Evolutionary conservation across 1,140 invertebrate species (phyloP).

Genomic region (Drosophila sulfurigaster): DNA sequence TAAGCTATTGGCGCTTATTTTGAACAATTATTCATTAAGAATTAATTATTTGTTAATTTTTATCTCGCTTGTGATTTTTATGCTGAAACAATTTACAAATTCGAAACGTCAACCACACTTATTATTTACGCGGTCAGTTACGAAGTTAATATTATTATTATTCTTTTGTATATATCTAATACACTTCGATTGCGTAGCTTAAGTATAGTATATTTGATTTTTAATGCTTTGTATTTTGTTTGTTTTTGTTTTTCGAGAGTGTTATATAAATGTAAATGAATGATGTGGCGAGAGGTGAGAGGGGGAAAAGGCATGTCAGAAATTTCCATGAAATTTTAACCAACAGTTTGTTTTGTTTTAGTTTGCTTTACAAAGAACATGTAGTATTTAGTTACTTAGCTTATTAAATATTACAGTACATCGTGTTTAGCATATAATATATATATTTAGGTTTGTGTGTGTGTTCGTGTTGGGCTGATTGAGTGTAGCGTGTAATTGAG

Average conservation of each 20-base stretch:
- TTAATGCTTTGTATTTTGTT: conserved; percentile 55
- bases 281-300: conserved; percentile 20
- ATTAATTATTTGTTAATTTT: conserved; percentile 13
- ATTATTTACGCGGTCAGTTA: conserved; percentile 12
- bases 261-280: conserved; percentile 23
- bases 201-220: conserved; percentile 36
- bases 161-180: conserved; percentile 14
- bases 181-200: conserved; percentile 21
- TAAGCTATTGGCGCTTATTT: conserved; percentile 38
- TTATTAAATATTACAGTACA: conserved; percentile 45
- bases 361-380: conserved; percentile 32
- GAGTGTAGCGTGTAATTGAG: conserved; percentile 2
- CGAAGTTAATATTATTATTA: conserved; percentile 5
- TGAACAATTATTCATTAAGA: conserved; percentile 25
- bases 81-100: conserved; percentile 41
- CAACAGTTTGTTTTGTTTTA: conserved; percentile 41
- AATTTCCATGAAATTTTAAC: conserved; percentile 75
- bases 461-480: conserved; percentile 13
- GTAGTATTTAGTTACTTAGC: conserved; percentile 27
- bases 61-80: conserved; percentile 12
- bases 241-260: conserved; percentile 53
- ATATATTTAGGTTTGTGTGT: conserved; percentile 31
- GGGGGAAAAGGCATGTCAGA: conserved; percentile 65
- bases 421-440: conserved; percentile 33
- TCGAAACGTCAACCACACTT: not conserved